Conservation (phyloP, 2,797 vertebrate genomes). For the Thaleichthys pacificus region DNA sequence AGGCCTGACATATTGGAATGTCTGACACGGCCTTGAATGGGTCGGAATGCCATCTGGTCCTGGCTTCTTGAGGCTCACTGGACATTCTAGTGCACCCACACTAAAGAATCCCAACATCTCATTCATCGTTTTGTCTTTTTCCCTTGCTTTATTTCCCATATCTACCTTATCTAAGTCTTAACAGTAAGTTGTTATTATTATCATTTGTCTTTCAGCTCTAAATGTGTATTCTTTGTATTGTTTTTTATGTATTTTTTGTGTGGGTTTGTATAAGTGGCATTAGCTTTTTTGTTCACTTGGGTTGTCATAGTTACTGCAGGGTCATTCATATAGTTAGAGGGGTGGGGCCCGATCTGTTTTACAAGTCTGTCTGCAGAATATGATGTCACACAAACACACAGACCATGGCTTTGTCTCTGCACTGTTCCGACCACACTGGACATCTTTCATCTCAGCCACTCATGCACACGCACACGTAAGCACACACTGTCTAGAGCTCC, state of each 20-base stretch:
- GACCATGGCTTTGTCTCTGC: constrained; percentile 21
- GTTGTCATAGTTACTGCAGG: constrained; percentile 19
- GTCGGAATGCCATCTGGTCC: constrained; percentile 9
- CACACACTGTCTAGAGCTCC: background rate
- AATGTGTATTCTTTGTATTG: background rate
- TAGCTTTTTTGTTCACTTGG: background rate
- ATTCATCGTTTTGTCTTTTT: no score
- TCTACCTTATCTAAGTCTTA: background rate
- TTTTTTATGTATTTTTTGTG: constrained; percentile 5
- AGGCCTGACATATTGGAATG: constrained; percentile 36
- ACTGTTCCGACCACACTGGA: constrained; percentile 31
- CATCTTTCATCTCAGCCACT: constrained; percentile 34
- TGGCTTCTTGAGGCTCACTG: background rate
- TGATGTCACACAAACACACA: constrained; percentile 27
- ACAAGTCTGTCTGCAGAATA: constrained; percentile 23
- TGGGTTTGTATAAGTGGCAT: background rate
- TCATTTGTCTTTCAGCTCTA: background rate
- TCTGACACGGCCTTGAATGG: constrained; percentile 18
- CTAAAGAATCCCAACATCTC: constrained; percentile 8
- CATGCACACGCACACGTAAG: constrained; percentile 39
- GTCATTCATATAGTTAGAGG: constrained; percentile 29
- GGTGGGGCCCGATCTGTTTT: constrained; percentile 22
- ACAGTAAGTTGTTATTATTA: background rate
- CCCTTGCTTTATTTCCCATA: background rate
- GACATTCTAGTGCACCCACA: background rate